Base-by-base conservation (phyloP, 2,888 invertebrate species). In the Caenorhabditis uteleia region DNA sequence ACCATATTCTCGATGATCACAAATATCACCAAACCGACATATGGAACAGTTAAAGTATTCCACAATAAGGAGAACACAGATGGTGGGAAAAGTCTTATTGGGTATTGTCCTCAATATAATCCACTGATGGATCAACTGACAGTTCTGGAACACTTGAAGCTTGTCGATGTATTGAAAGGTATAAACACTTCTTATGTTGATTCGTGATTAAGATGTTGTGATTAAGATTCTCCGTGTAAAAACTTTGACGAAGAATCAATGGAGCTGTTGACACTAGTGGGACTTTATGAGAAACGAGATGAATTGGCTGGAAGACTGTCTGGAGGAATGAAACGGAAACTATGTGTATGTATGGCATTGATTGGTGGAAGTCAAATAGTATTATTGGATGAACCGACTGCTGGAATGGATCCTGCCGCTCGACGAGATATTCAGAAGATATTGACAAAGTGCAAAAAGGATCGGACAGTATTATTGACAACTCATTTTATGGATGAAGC, bases 401-500 rank as follows among this genome's bases (percentile, higher is more conserved):
- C 75, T 29, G 78, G 78, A 38, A 76, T 75, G 70, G 68, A 70
- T 49, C 58, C 71, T 1, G 61, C 48, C 14, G 71, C 73, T 3
- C 58, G 74, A 6, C 33, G 64, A 21, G 71, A 75, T 33, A 61
- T 77, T 16, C 56, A 69, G 47, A 53, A 55, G 31, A 42, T 77
- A 31, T 31, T 77, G 48, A 62, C 75, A 46, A 54, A 48, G 25
- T 57, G 60, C 27, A 77, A 77, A 51, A 42, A 42, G 8, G 48
- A 76, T 33, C 31, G 73, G 55, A 77, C 80, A 0, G 74, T 80
- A 23, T 68, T 79, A 14, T 55, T 79, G 34, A 80, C 80, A 3
- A 80, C 79, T 1, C 81, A 80, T 51, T 82, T 78, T 49, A 82
- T 82, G 78, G 77, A 80, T 45, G 80, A 80, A 59, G 80, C 80